phyloP scores from a whole-genome alignment of 37 sponge, comb jelly and placozoan species.

The Mnemiopsis leidyi region DNA sequence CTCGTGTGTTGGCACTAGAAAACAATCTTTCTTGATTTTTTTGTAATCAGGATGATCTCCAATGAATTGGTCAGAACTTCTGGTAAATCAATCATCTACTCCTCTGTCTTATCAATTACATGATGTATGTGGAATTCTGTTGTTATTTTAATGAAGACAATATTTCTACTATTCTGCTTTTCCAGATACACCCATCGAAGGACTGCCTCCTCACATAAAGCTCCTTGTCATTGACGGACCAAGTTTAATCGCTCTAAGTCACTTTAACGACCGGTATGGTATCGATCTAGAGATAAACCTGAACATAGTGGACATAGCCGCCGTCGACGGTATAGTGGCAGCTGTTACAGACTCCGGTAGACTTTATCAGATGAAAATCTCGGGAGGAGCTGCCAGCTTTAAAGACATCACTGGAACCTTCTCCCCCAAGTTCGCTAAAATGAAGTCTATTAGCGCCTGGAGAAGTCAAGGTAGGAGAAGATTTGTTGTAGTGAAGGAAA shows the following conservation, averaged over 20 bases:
- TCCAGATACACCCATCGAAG: slow-evolving; percentile 7
- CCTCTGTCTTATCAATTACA: too few relatives aligned
- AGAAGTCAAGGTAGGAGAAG: background rate
- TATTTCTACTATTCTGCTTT: too few relatives aligned
- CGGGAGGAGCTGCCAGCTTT: background rate
- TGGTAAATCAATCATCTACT: too few relatives aligned
- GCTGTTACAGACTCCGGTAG: background rate
- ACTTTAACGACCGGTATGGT: slow-evolving; percentile 36
- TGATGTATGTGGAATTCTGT: too few relatives aligned
- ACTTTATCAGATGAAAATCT: background rate
- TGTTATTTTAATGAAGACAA: too few relatives aligned
- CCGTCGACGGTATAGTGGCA: background rate
- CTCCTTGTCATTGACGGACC: slow-evolving; percentile 36
- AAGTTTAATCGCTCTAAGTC: background rate
- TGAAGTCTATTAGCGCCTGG: slow-evolving; percentile 4
- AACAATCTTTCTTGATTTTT: background rate
- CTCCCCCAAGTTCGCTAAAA: background rate
- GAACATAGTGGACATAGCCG: background rate
- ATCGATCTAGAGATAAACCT: slow-evolving; percentile 17
- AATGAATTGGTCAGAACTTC: too few relatives aligned
- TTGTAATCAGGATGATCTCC: too few relatives aligned
- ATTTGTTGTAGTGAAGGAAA: too few relatives aligned
- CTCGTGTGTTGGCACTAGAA: background rate
- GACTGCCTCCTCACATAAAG: background rate
- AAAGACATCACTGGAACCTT: background rate